A percentile compares a stretch with the other conserved stretches of the same genome.
Conservation (phyloP, 1,140 invertebrate species). For the Drosophila simulans region DNA sequence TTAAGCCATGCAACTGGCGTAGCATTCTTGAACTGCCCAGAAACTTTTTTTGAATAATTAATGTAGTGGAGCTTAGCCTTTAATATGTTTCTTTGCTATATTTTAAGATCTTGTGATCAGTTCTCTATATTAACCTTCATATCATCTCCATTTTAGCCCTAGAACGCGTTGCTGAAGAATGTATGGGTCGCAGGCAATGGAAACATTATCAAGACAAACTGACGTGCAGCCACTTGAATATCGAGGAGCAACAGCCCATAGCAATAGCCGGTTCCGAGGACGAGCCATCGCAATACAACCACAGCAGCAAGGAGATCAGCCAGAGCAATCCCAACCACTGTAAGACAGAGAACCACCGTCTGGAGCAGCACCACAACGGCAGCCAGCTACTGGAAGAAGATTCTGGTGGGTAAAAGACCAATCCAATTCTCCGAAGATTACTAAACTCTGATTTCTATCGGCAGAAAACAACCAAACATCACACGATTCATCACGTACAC, state of each 20-base stretch:
- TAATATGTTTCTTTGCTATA: too few relatives aligned
- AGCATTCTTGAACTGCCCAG: slow-evolving; percentile 27
- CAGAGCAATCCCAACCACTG: slow-evolving; percentile 41
- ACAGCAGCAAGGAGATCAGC: slow-evolving; percentile 35
- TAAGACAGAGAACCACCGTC: slow-evolving; percentile 66
- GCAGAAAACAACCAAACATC: slow-evolving; percentile 71
- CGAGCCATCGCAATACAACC: slow-evolving; percentile 47
- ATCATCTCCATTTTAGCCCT: slow-evolving; percentile 88
- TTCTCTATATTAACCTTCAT: neutral
- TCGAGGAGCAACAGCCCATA: slow-evolving; percentile 76
- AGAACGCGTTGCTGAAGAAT: slow-evolving; percentile 97
- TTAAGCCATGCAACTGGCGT: slow-evolving; percentile 38
- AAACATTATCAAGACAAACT: slow-evolving; percentile 94
- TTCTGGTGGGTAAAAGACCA: slow-evolving; percentile 42
- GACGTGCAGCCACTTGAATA: slow-evolving; percentile 79
- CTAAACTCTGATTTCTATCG: too few relatives aligned
- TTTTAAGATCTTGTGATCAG: too few relatives aligned
- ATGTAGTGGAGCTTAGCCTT: neutral
- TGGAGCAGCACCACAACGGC: slow-evolving; percentile 56
- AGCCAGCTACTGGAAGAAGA: slow-evolving; percentile 55
- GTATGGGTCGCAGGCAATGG: slow-evolving; percentile 97
- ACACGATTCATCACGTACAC: slow-evolving; percentile 71
- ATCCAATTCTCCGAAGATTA: too few relatives aligned
- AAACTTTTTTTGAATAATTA: slow-evolving; percentile 20
- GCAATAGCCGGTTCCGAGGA: slow-evolving; percentile 57